Conservation (phyloP, 2,797 vertebrate species). For the Esox lucius region DNA sequence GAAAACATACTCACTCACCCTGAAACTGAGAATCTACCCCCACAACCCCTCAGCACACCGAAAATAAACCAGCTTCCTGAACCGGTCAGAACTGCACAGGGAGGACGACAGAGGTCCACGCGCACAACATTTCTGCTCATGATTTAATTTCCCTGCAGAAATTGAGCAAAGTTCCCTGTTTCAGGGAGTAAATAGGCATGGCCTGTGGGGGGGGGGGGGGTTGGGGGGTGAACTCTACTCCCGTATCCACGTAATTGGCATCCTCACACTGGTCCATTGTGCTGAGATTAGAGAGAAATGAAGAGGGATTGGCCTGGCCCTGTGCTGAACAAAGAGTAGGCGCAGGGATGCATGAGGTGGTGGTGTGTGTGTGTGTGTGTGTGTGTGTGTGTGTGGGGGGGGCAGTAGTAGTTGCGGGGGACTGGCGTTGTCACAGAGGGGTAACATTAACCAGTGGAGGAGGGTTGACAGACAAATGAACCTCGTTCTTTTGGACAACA, state of each 20-base stretch:
- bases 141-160: background rate
- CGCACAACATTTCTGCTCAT: background rate
- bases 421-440: constrained; percentile 32
- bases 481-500: no score
- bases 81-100: background rate
- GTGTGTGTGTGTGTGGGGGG: no score
- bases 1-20: no score
- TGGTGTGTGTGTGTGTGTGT: no score
- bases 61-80: background rate
- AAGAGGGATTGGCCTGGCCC: constrained; percentile 73
- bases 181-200: background rate
- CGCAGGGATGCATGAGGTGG: constrained; percentile 48
- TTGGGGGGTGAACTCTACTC: constrained; percentile 60
- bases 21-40: background rate
- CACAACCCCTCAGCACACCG: background rate
- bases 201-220: constrained; percentile 31
- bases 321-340: constrained; percentile 69
- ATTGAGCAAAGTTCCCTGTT: background rate
- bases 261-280: constrained; percentile 81
- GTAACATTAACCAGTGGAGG: constrained; percentile 31
- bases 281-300: constrained; percentile 78
- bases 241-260: constrained; percentile 75
- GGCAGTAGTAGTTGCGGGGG: no score
- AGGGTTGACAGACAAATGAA: no score
- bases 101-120: background rate